phyloP scores from a whole-genome alignment of 1,140 invertebrate species.

The Muscidifurax raptorellus region DNA sequence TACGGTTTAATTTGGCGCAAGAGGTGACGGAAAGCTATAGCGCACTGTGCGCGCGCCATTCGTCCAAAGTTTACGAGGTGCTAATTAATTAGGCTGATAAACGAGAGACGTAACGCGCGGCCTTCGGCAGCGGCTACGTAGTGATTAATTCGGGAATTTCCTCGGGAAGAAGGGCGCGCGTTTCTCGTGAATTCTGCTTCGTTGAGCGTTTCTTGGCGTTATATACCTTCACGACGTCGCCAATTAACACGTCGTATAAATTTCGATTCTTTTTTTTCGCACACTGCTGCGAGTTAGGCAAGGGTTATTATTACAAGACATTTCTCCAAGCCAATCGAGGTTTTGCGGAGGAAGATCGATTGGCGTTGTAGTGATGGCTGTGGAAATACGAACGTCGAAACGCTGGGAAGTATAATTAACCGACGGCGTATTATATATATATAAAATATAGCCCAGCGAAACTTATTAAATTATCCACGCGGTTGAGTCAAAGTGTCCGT shows the following conservation, averaged over 20 bases:
- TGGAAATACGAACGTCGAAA: too few species aligned
- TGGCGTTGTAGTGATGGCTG: too few species aligned
- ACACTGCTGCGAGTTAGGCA: too few species aligned
- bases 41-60: constrained; percentile 53
- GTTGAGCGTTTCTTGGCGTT: background rate
- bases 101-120: constrained; percentile 57
- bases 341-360: too few species aligned
- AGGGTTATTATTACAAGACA: too few species aligned
- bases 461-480: background rate
- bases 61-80: constrained; percentile 63
- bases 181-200: constrained; percentile 39
- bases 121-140: constrained; percentile 4
- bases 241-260: constrained; percentile 43
- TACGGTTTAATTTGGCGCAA: constrained; percentile 61
- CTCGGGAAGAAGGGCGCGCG: constrained; percentile 34
- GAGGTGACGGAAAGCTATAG: background rate
- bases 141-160: constrained; percentile 60
- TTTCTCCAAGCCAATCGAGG: too few species aligned
- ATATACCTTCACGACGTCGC: background rate
- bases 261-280: background rate
- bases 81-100: constrained; percentile 70
- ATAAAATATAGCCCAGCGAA: background rate
- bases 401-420: too few species aligned
- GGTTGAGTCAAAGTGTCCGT: background rate
- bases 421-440: too few species aligned